A percentile compares a stretch with the other conserved stretches of the same genome.
These are phyloP conservation scores for Mechanitis mazaeus DNA, from an alignment of 2,888 invertebrate genomes.

Conservation along the genomic window DNA sequence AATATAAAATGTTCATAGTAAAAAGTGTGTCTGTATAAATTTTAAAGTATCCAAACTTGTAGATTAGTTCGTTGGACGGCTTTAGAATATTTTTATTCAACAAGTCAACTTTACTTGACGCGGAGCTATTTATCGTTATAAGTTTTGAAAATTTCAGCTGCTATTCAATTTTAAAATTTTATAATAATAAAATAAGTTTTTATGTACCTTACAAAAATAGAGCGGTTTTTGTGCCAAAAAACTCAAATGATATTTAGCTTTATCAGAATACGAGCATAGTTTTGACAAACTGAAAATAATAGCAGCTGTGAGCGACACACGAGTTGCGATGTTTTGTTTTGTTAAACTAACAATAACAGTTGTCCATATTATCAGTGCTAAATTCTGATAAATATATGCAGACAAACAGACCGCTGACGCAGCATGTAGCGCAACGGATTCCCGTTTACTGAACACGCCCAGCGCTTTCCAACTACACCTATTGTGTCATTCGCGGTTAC, in stretches of 20 bases:
- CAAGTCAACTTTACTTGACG: too few species aligned
- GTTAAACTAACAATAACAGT: constrained; percentile 27
- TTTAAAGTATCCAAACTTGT: too few species aligned
- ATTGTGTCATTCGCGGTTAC: constrained; percentile 5
- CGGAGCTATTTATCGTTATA: too few species aligned
- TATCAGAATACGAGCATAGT: neutral
- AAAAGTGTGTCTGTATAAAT: too few species aligned
- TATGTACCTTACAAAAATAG: neutral
- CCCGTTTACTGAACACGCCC: constrained; percentile 17
- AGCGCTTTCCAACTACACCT: constrained; percentile 16
- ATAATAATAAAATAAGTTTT: too few species aligned
- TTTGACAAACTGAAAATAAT: constrained; percentile 13
- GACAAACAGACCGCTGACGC: constrained; percentile 26
- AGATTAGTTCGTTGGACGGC: too few species aligned
- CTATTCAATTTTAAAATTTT: too few species aligned
- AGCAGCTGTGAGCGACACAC: constrained; percentile 15
- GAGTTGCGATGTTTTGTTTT: constrained; percentile 20
- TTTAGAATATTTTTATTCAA: too few species aligned
- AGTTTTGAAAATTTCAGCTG: too few species aligned
- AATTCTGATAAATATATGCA: constrained; percentile 27
- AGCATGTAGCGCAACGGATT: constrained; percentile 19
- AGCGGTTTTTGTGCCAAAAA: neutral
- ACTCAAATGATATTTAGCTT: neutral
- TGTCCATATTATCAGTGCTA: constrained; percentile 17
- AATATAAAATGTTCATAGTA: too few species aligned